phyloP scores from a whole-genome alignment of 2,888 invertebrate genomes.

The Polyploca ridens region DNA sequence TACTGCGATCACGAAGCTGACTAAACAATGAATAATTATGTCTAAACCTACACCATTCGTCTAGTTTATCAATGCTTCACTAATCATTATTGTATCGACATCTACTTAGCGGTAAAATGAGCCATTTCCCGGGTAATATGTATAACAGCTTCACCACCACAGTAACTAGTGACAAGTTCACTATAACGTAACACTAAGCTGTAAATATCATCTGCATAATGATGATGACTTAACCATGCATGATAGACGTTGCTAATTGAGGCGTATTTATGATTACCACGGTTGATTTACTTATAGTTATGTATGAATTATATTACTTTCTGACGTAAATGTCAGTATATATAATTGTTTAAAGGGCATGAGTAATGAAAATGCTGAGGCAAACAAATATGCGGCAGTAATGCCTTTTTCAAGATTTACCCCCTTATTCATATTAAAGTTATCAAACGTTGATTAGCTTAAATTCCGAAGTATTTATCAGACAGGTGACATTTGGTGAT shows the following conservation, averaged over 20 bases:
- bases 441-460: too few relatives aligned
- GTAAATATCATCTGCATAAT: conserved; percentile 7
- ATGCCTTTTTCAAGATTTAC: too few relatives aligned
- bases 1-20: too few relatives aligned
- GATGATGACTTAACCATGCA: conserved; percentile 7
- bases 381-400: neutral
- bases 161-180: neutral
- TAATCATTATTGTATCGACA: neutral
- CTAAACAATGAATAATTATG: too few relatives aligned
- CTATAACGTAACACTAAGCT: conserved; percentile 3
- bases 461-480: too few relatives aligned
- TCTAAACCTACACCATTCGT: neutral
- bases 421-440: too few relatives aligned
- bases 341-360: neutral
- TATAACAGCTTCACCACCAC: neutral
- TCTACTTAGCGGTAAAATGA: neutral
- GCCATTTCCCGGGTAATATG: neutral
- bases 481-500: too few relatives aligned
- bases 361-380: neutral
- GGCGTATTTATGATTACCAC: neutral
- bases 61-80: neutral
- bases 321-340: neutral
- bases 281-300: neutral
- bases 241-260: neutral
- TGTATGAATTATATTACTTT: neutral